A percentile compares a stretch with the other conserved stretches of the same genome.
phyloP scores from a whole-genome alignment of 2,797 vertebrate species.

The Sparidentex hasta region DNA sequence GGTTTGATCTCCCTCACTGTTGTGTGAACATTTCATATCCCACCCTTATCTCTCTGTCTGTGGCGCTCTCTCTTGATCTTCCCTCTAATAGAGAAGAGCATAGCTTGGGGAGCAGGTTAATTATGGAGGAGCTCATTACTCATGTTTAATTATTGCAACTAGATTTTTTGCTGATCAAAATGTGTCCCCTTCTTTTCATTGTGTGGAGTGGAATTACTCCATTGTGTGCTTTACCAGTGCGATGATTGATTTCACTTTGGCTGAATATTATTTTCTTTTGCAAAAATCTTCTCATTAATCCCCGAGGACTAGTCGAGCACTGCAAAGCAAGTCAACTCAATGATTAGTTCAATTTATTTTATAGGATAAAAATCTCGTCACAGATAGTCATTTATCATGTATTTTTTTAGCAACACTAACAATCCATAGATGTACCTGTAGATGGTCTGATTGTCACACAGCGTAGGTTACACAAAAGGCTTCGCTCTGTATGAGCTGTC shows the following conservation, averaged over 20 bases:
- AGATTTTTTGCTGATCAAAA: slow-evolving; percentile 73
- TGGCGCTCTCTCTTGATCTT: slow-evolving; percentile 55
- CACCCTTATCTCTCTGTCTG: slow-evolving; percentile 46
- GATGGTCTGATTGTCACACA: slow-evolving; percentile 19
- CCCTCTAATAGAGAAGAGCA: slow-evolving; percentile 54
- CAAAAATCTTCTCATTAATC: slow-evolving; percentile 37
- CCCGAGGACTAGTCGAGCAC: neutral
- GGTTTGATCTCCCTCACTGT: slow-evolving; percentile 58
- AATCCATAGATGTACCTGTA: slow-evolving; percentile 28
- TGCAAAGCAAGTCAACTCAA: slow-evolving; percentile 15
- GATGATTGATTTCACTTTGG: slow-evolving; percentile 49
- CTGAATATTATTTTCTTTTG: slow-evolving; percentile 39
- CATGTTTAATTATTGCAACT: slow-evolving; percentile 78
- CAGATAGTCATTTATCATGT: slow-evolving; percentile 6
- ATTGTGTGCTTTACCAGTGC: slow-evolving; percentile 42
- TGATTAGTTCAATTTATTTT: slow-evolving; percentile 8
- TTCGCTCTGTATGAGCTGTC: slow-evolving; percentile 47
- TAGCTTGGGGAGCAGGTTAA: slow-evolving; percentile 74
- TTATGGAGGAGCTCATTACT: slow-evolving; percentile 79
- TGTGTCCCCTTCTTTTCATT: slow-evolving; percentile 55
- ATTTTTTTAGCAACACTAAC: neutral
- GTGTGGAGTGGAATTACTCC: slow-evolving; percentile 40
- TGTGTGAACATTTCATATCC: slow-evolving; percentile 59
- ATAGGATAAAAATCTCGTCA: neutral
- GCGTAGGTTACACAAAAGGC: slow-evolving; percentile 38